phyloP scores from a whole-genome alignment of 1,140 invertebrate species.

The Tetramorium simillimum region DNA sequence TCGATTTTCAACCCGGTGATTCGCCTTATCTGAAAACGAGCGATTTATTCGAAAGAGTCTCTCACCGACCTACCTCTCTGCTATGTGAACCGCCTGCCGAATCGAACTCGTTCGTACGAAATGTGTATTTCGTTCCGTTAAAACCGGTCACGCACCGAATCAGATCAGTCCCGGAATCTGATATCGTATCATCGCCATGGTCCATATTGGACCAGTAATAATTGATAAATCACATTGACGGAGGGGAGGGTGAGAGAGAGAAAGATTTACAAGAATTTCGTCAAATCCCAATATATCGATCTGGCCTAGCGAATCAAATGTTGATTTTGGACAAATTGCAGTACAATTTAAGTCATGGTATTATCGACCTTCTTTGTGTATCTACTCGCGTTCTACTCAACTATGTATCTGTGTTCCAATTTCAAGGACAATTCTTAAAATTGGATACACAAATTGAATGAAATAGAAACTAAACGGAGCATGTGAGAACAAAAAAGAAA shows the following conservation, averaged over 20 bases:
- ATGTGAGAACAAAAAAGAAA: background rate
- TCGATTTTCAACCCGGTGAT: constrained; percentile 51
- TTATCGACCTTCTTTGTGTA: background rate
- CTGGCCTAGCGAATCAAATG: constrained; percentile 15
- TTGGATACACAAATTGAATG: background rate
- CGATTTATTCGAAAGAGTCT: constrained; percentile 50
- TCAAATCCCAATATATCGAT: background rate
- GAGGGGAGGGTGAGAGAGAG: background rate
- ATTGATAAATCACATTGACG: constrained; percentile 42
- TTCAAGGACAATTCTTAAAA: background rate
- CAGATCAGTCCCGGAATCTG: constrained; percentile 29
- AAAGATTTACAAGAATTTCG: background rate
- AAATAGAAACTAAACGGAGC: background rate
- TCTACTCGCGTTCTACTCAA: too few species aligned
- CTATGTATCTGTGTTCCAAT: background rate
- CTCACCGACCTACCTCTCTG: background rate
- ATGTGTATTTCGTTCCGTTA: constrained; percentile 25
- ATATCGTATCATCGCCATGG: background rate
- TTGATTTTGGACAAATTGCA: background rate
- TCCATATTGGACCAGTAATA: constrained; percentile 16
- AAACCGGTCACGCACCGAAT: constrained; percentile 43
- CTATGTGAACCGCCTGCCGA: constrained; percentile 34
- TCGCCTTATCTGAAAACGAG: constrained; percentile 51
- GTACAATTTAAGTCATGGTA: background rate
- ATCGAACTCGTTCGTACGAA: constrained; percentile 27